These are phyloP conservation scores for Hemaris fuciformis DNA, from an alignment of 2,888 invertebrate species.

Conservation along the genomic window DNA sequence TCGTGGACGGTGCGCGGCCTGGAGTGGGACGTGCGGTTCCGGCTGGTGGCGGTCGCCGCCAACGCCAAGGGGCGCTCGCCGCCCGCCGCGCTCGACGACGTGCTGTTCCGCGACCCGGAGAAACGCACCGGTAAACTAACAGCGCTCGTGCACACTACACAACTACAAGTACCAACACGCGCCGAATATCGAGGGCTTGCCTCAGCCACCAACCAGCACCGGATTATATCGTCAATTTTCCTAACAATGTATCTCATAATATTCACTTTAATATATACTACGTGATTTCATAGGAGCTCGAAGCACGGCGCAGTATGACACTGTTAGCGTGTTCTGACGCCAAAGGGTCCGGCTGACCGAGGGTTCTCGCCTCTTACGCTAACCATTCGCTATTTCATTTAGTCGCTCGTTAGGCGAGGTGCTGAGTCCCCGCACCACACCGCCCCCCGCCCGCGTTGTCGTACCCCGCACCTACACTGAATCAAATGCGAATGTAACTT, in stretches of 20 bases:
- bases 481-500: background rate
- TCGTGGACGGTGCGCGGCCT: constrained; percentile 89
- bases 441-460: background rate
- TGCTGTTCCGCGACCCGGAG: constrained; percentile 90
- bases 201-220: too few relatives aligned
- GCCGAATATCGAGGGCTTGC: too few relatives aligned
- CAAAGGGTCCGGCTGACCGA: background rate
- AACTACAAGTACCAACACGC: background rate
- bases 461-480: background rate
- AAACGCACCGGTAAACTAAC: constrained; percentile 84
- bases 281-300: background rate
- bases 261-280: too few relatives aligned
- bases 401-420: background rate
- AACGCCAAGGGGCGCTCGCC: constrained; percentile 91
- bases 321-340: background rate
- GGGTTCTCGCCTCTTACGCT: background rate
- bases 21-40: constrained; percentile 89
- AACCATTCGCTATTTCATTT: background rate
- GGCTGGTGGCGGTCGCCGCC: constrained; percentile 88
- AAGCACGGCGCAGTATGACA: background rate
- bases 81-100: constrained; percentile 86
- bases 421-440: background rate
- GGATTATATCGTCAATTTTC: too few relatives aligned
- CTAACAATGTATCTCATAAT: too few relatives aligned
- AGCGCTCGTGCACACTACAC: constrained; percentile 20